These are phyloP conservation scores for Hylyphantes graminicola DNA, from an alignment of 1,140 invertebrate species.

Conservation along the genomic window DNA sequence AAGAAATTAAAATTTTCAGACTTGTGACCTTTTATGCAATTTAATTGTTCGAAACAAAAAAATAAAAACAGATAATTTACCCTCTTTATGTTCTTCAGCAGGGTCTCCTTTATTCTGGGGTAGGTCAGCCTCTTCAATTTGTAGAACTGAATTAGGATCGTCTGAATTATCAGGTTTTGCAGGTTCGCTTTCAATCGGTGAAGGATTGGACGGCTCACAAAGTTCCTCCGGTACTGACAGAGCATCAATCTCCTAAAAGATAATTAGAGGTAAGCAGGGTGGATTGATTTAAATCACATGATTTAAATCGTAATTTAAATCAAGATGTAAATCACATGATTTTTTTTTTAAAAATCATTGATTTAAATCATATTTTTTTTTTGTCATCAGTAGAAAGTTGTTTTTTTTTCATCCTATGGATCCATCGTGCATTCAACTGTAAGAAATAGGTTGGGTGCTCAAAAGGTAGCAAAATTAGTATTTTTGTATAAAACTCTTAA, in stretches of 20 bases:
- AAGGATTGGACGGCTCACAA: not conserved
- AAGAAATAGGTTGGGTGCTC: too few relatives aligned
- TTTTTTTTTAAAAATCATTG: too few relatives aligned
- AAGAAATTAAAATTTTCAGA: not conserved
- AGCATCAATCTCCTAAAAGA: conserved; percentile 42
- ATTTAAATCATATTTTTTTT: too few relatives aligned
- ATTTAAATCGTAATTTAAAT: too few relatives aligned
- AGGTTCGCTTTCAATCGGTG: not conserved
- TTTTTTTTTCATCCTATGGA: too few relatives aligned
- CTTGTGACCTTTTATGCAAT: not conserved
- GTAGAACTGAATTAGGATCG: not conserved
- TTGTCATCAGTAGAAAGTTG: too few relatives aligned
- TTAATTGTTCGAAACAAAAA: not conserved
- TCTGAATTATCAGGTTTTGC: not conserved
- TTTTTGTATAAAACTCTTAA: too few relatives aligned
- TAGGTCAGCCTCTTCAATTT: too few relatives aligned
- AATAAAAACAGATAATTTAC: not conserved
- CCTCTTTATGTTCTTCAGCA: not conserved
- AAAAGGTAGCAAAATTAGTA: too few relatives aligned
- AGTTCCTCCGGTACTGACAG: conserved; percentile 17
- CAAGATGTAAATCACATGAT: too few relatives aligned
- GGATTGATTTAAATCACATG: too few relatives aligned
- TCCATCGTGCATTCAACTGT: too few relatives aligned
- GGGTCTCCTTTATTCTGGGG: not conserved
- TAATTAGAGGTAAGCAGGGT: not conserved